Evolutionary conservation across 2,113 vertebrate species (phyloP), one percentile per base, ranked within the genome.

Genomic region (Oreochromis aureus): DNA sequence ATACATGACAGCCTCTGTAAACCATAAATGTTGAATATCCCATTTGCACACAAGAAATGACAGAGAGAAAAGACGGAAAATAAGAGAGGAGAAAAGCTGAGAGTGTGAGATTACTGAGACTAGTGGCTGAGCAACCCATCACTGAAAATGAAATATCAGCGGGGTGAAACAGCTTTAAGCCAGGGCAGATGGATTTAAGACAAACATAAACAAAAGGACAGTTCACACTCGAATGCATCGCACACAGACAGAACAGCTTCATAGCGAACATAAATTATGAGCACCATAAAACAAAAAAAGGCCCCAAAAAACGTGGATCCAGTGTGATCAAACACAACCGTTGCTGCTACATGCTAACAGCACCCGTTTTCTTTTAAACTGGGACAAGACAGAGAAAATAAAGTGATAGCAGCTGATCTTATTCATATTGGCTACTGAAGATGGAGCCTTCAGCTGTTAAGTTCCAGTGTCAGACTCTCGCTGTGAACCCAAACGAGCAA

Each of bases 401-500:
- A 85, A 84, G 82, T 73, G 59, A 89, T 80, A 61, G 53, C 39
- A 88, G 61, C 71, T 84, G 80, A 93, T 92, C 83, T 86, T 63
- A 90, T 92, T 94, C 89, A 91, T 78, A 88, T 85, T 79, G 89
- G 89, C 81, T 86, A 39, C 84, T 94, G 87, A 87, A 90, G 90
- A 94, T 80, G 87, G 86, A 95, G 92, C 91, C 91, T 91, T 96
- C 84, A 92, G 91, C 90, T 92, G 88, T 89, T 90, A 80, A 88
- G 90, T 92, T 90, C 89, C 91, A 89, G 89, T 89, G 92, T 92
- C 92, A 94, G 90, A 87, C 90, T 89, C 91, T 84, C 8, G 87
- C 93, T 93, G 93, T 89, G 93, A 94, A 94, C 91, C 89, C 83
- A 94, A 94, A 94, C 85, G 90, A 91, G 92, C 84, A 93, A 94